These are phyloP conservation scores for Nasonia giraulti DNA, from an alignment of 1,140 invertebrate species.

Conservation along the genomic window DNA sequence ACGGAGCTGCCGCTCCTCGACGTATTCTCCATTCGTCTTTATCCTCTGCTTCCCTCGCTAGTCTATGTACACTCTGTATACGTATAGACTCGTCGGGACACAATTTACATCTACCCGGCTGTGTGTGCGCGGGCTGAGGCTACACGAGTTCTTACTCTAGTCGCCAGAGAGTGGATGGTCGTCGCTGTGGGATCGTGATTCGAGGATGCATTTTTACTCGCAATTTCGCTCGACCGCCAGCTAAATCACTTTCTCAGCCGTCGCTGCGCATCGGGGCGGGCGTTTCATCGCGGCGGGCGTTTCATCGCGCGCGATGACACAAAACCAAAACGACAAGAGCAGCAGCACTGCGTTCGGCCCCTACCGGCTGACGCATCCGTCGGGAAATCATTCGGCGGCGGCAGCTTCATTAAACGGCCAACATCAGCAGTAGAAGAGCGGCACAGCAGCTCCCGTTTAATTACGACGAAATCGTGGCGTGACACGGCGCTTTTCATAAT, in stretches of 20 bases:
- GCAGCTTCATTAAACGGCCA: background rate
- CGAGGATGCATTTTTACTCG: background rate
- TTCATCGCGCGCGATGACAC: background rate
- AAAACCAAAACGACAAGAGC: background rate
- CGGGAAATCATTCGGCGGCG: background rate
- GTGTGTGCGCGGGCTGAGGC: background rate
- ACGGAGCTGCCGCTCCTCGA: slow-evolving; percentile 3
- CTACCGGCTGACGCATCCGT: background rate
- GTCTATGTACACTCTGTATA: background rate
- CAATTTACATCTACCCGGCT: slow-evolving; percentile 8
- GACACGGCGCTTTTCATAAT: background rate
- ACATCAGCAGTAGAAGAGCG: background rate
- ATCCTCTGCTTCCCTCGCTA: background rate
- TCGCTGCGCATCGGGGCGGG: no score
- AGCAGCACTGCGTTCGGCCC: background rate
- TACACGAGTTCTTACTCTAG: slow-evolving; percentile 22
- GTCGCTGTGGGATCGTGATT: background rate
- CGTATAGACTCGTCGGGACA: background rate
- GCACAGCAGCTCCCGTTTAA: background rate
- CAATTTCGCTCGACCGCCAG: no score
- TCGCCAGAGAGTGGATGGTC: background rate
- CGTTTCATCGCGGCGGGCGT: background rate
- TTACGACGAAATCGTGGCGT: slow-evolving; percentile 8
- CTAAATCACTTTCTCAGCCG: no score
- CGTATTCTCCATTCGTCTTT: slow-evolving; percentile 16